Percentiles rank a stretch among this genome's conserved stretches.
Evolutionary conservation across 1,140 invertebrate species (phyloP).

Genomic region (Drosophila melanogaster): Release_6_plus_ISO1_MT NC_004354.4:19761001-19761500

Average conservation of each 20-base stretch:
- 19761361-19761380: constrained; percentile 85
- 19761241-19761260: constrained; percentile 54
- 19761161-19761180: constrained; percentile 74
- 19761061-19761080: constrained; percentile 63
- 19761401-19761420: constrained; percentile 84
- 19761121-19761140: constrained; percentile 65
- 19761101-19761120: constrained; percentile 66
- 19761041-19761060: constrained; percentile 70
- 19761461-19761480: constrained; percentile 86
- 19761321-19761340: constrained; percentile 63
- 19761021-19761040: constrained; percentile 63
- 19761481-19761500: constrained; percentile 86
- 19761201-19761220: not conserved
- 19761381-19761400: constrained; percentile 84
- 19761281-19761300: constrained; percentile 66
- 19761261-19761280: constrained; percentile 69
- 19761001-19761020: constrained; percentile 69
- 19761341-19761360: constrained; percentile 86
- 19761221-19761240: not conserved
- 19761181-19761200: constrained; percentile 65
- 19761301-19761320: constrained; percentile 70
- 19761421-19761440: constrained; percentile 80
- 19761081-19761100: constrained; percentile 47
- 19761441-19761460: constrained; percentile 82
- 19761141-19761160: constrained; percentile 84